These are phyloP conservation scores for Gymnobelideus leadbeateri DNA, from an alignment of 2,113 vertebrate species.

Conservation along the genomic window DNA sequence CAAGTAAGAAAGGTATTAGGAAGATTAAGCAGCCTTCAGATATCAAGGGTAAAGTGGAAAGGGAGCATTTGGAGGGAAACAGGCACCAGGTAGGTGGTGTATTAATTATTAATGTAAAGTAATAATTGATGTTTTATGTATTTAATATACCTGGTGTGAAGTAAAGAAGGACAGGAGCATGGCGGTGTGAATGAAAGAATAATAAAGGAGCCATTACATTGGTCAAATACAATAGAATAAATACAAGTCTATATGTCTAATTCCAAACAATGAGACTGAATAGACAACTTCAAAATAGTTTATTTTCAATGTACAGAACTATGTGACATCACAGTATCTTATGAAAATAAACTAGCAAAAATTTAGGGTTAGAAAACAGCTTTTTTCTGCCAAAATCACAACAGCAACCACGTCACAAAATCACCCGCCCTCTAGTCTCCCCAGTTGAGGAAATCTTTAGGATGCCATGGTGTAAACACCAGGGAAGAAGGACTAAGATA, in stretches of 20 bases:
- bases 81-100: neutral
- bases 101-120: neutral
- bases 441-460: neutral
- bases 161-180: neutral
- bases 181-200: too few relatives aligned
- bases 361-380: neutral
- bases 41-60: neutral
- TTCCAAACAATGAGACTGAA: conserved; percentile 10
- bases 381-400: neutral
- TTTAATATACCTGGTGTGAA: neutral
- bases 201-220: fast-evolving
- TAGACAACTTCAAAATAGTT: conserved; percentile 43
- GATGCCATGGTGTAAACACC: neutral
- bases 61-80: neutral
- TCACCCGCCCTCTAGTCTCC: neutral
- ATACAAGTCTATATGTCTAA: neutral
- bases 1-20: neutral
- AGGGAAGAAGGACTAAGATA: neutral
- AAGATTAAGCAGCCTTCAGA: neutral
- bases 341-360: conserved; percentile 24
- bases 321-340: conserved; percentile 34
- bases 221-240: too few relatives aligned
- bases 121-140: neutral
- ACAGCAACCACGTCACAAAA: neutral
- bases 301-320: conserved; percentile 46